These are phyloP conservation scores for Pelodytes ibericus DNA, from an alignment of 2,797 vertebrate genomes.

Conservation along the genomic window DNA sequence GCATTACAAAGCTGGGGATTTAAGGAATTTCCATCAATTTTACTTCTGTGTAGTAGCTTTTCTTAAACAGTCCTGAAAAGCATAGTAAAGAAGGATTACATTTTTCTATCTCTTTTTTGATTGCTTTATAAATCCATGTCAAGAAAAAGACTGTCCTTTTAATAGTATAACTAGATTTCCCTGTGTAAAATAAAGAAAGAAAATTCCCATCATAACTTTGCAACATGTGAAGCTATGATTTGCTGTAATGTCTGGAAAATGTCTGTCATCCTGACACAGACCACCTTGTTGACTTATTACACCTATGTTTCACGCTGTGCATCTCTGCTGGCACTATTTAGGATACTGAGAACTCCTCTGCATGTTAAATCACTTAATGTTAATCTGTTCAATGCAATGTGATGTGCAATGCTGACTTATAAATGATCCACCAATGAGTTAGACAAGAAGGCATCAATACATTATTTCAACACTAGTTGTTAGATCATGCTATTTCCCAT, in stretches of 20 bases:
- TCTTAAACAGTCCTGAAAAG: not conserved
- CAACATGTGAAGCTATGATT: conserved; percentile 35
- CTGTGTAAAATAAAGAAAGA: conserved; percentile 30
- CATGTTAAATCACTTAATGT: conserved; percentile 17
- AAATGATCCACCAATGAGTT: not conserved
- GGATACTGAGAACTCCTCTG: conserved; percentile 8
- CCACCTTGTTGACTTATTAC: conserved; percentile 31
- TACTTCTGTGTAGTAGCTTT: not conserved
- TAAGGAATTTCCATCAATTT: conserved; percentile 14
- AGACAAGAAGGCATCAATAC: not conserved
- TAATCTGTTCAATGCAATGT: conserved; percentile 2
- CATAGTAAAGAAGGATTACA: conserved; percentile 12
- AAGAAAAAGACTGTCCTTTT: conserved; percentile 8
- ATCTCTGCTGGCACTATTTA: not conserved
- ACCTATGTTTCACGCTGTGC: not conserved
- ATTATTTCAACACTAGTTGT: not conserved
- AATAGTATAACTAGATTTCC: conserved; percentile 10
- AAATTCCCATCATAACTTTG: conserved; percentile 37
- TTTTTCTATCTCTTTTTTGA: conserved; percentile 7
- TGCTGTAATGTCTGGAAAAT: conserved; percentile 35
- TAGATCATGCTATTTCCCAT: not conserved
- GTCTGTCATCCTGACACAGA: conserved; percentile 28
- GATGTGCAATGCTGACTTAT: not conserved
- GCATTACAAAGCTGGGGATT: conserved; percentile 6
- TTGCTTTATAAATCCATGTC: conserved; percentile 35